Conservation (phyloP, 1,140 invertebrate species). For the Drosophila bifasciata region DNA sequence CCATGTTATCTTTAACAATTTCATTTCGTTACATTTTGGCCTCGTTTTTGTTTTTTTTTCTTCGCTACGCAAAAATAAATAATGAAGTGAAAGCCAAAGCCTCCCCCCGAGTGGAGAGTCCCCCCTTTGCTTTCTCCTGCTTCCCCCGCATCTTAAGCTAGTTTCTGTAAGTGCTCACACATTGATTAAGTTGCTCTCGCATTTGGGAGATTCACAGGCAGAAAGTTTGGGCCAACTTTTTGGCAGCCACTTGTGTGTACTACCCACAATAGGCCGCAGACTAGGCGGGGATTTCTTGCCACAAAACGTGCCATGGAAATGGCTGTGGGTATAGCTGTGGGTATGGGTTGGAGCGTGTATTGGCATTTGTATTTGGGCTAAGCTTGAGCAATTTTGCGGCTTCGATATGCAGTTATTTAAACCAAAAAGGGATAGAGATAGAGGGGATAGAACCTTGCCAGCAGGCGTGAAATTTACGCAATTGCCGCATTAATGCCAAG, state of each 20-base stretch:
- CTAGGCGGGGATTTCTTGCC: conserved; percentile 6
- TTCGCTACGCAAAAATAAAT: conserved; percentile 58
- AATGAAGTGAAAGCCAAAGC: conserved; percentile 67
- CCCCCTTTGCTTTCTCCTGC: too few relatives aligned
- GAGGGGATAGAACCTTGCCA: conserved; percentile 22
- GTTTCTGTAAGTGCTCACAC: conserved; percentile 64
- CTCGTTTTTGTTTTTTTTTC: conserved; percentile 15
- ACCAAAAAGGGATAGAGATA: conserved; percentile 38
- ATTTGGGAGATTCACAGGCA: conserved; percentile 1
- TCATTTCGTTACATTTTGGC: conserved; percentile 45
- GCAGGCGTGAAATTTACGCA: conserved; percentile 78
- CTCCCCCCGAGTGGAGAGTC: neutral
- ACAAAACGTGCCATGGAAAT: conserved; percentile 5
- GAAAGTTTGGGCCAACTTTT: conserved; percentile 70
- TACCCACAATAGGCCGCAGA: conserved; percentile 43
- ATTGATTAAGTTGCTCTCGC: conserved; percentile 63
- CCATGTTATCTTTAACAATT: conserved; percentile 78
- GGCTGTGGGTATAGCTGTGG: neutral
- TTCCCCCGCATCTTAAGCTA: conserved; percentile 41
- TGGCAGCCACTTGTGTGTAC: conserved; percentile 65
- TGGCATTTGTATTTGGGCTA: conserved; percentile 71
- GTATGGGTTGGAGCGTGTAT: conserved; percentile 48
- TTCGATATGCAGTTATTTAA: conserved; percentile 69
- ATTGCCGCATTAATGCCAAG: conserved; percentile 74
- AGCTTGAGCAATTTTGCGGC: conserved; percentile 68